These are phyloP conservation scores for Cyprinodon tularosa DNA, from an alignment of 2,113 vertebrate genomes.

Conservation along the genomic window DNA sequence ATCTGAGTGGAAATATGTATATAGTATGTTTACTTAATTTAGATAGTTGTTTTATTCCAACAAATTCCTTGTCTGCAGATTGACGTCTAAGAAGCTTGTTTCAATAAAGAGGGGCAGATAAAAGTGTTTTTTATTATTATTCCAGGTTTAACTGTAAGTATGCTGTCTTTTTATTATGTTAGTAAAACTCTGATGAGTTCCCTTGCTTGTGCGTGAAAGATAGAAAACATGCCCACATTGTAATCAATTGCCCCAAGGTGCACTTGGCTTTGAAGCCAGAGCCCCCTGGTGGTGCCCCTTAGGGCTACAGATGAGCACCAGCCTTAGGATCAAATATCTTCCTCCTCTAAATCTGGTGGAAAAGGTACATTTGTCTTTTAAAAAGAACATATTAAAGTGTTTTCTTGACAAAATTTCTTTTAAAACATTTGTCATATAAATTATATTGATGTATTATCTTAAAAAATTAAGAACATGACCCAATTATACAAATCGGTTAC, in stretches of 20 bases:
- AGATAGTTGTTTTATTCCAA: not conserved
- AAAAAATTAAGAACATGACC: no score
- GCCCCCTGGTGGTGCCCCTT: constrained; percentile 77
- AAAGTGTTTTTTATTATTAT: not conserved
- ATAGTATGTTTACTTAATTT: not conserved
- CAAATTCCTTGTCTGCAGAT: not conserved
- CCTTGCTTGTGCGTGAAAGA: not conserved
- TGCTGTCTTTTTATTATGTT: not conserved
- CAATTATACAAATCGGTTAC: no score
- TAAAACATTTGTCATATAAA: no score
- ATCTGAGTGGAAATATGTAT: not conserved
- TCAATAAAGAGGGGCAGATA: not conserved
- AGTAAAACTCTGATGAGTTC: not conserved
- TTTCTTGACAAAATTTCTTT: not conserved
- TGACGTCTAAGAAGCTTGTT: not conserved
- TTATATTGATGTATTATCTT: no score
- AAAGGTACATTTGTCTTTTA: not conserved
- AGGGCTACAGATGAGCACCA: constrained; percentile 49
- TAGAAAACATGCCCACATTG: not conserved
- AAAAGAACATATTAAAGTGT: not conserved
- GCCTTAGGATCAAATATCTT: constrained; percentile 9
- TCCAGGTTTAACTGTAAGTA: not conserved
- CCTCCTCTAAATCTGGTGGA: not conserved
- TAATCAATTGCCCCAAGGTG: constrained; percentile 57
- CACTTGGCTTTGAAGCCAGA: constrained; percentile 76